Percentiles rank a stretch among this genome's conserved stretches.
phyloP scores from a whole-genome alignment of 2,113 vertebrate genomes.

The Uropsilus gracilis region DNA sequence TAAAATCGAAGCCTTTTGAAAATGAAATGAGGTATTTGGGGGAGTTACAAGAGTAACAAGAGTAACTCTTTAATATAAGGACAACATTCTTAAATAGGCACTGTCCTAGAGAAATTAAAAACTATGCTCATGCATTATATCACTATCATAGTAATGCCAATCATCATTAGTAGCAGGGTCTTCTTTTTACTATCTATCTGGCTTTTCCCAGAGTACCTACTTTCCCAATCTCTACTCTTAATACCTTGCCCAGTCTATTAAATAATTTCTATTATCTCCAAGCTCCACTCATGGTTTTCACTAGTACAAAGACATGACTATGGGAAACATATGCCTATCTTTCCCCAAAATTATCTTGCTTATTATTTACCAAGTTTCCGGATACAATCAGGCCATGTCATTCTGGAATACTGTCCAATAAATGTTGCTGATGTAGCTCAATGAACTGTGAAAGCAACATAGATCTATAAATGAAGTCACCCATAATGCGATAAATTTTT shows the following conservation, averaged over 20 bases:
- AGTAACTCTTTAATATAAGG: not conserved
- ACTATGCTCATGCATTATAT: not conserved
- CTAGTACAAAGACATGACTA: not conserved
- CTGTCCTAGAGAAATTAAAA: not conserved
- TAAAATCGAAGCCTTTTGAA: not conserved
- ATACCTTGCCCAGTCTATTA: not conserved
- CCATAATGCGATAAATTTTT: not conserved
- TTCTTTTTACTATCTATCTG: not conserved
- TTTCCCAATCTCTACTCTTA: not conserved
- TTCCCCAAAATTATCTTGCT: slow-evolving; percentile 39
- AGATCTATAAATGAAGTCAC: not conserved
- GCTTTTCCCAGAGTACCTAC: not conserved
- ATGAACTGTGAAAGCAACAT: not conserved
- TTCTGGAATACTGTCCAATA: not conserved
- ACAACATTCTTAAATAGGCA: not conserved
- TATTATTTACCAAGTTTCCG: not conserved
- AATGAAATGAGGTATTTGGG: not conserved
- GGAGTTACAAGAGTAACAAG: too few relatives aligned
- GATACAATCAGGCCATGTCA: not conserved
- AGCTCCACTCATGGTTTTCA: not conserved
- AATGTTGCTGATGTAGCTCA: not conserved
- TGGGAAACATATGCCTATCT: slow-evolving; percentile 31
- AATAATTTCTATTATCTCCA: not conserved
- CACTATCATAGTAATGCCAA: not conserved
- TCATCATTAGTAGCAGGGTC: not conserved